These are phyloP conservation scores for Octomys mimax DNA, from an alignment of 2,797 vertebrate species.

Conservation along the genomic window DNA sequence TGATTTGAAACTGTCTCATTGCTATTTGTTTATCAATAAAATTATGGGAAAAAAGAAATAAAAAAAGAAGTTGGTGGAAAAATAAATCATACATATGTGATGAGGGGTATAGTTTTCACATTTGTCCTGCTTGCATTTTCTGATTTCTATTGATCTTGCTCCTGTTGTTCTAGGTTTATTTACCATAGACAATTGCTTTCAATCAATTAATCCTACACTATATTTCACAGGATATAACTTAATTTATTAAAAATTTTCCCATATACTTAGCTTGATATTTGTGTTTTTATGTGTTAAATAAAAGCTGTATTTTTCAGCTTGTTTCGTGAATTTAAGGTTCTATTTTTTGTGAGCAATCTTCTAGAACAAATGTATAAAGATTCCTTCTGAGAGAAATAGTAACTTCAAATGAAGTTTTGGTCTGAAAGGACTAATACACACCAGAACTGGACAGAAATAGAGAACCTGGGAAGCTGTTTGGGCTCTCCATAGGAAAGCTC, in stretches of 20 bases:
- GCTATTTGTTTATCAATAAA: no score
- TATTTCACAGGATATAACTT: neutral
- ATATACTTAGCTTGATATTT: neutral
- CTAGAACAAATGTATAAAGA: neutral
- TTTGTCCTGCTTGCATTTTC: neutral
- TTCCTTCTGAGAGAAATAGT: neutral
- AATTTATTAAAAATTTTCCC: neutral
- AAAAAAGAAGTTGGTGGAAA: neutral
- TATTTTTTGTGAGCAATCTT: neutral
- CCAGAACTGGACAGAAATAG: neutral
- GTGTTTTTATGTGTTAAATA: neutral
- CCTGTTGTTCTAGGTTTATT: neutral
- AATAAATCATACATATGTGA: neutral
- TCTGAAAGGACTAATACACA: neutral
- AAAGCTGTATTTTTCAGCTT: neutral
- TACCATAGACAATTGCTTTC: neutral
- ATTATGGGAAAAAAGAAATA: no score
- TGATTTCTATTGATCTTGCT: neutral
- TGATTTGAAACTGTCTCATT: no score
- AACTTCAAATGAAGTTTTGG: neutral
- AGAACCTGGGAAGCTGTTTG: neutral
- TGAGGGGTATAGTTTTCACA: neutral
- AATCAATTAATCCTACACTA: neutral
- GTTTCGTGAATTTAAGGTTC: neutral
- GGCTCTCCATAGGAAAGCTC: neutral